Conservation (phyloP, 2,888 invertebrate genomes). For the Rhabditoides inermis region DNA sequence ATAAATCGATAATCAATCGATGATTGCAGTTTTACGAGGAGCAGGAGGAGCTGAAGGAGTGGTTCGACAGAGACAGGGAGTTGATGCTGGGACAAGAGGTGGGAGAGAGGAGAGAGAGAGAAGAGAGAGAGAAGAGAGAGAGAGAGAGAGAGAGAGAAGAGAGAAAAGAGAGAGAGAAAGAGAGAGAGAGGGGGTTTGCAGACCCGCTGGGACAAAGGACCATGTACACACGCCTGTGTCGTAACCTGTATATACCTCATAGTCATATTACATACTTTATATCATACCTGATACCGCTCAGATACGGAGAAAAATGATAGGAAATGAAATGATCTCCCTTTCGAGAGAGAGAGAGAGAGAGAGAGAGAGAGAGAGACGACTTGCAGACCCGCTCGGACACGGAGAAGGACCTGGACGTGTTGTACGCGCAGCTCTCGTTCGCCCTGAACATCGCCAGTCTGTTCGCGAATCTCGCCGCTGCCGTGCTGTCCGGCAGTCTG, state of each 20-base stretch:
- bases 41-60: too few relatives aligned
- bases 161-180: constrained; percentile 1
- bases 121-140: constrained; percentile 8
- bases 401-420: constrained; percentile 14
- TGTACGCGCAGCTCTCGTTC: constrained; percentile 15
- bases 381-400: constrained; percentile 1
- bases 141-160: neutral
- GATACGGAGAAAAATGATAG: constrained; percentile 3
- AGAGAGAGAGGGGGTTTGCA: neutral
- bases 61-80: too few relatives aligned
- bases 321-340: too few relatives aligned
- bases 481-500: constrained; percentile 20
- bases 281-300: neutral
- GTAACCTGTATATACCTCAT: too few relatives aligned
- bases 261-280: neutral
- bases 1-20: too few relatives aligned
- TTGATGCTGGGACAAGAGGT: too few relatives aligned
- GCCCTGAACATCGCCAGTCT: constrained; percentile 16
- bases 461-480: constrained; percentile 18
- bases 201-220: too few relatives aligned
- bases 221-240: too few relatives aligned
- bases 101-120: too few relatives aligned
- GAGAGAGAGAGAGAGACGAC: constrained; percentile 9
- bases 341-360: constrained; percentile 1
- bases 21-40: too few relatives aligned